phyloP scores from a whole-genome alignment of 2,113 vertebrate genomes.

The Ibidorhyncha struthersii region DNA sequence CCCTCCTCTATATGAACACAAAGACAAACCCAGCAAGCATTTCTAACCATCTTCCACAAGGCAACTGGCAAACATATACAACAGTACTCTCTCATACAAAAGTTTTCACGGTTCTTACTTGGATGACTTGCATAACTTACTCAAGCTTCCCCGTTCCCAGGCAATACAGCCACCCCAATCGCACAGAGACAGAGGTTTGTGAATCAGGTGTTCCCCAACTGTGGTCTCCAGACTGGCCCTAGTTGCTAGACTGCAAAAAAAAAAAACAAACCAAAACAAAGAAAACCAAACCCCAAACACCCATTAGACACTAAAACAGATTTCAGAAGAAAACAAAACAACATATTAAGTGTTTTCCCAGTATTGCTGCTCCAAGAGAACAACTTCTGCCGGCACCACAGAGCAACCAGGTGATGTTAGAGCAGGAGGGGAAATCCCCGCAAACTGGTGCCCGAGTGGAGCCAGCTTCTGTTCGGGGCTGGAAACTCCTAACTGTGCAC shows the following conservation, averaged over 20 bases:
- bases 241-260: neutral
- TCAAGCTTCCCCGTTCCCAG: neutral
- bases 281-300: neutral
- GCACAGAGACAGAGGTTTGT: neutral
- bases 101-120: neutral
- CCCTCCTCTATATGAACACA: neutral
- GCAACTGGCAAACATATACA: neutral
- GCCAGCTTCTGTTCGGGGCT: neutral
- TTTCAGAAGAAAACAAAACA: neutral
- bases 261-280: neutral
- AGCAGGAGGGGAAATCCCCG: neutral
- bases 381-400: neutral
- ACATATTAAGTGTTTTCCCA: neutral
- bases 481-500: neutral
- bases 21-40: neutral
- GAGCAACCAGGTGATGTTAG: neutral
- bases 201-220: neutral
- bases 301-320: neutral
- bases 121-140: neutral
- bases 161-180: neutral
- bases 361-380: neutral
- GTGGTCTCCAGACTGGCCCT: neutral
- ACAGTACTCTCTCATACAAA: neutral
- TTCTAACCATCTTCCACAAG: neutral
- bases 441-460: neutral